phyloP scores from a whole-genome alignment of 1,140 invertebrate genomes.

The Spodoptera frugiperda region DNA sequence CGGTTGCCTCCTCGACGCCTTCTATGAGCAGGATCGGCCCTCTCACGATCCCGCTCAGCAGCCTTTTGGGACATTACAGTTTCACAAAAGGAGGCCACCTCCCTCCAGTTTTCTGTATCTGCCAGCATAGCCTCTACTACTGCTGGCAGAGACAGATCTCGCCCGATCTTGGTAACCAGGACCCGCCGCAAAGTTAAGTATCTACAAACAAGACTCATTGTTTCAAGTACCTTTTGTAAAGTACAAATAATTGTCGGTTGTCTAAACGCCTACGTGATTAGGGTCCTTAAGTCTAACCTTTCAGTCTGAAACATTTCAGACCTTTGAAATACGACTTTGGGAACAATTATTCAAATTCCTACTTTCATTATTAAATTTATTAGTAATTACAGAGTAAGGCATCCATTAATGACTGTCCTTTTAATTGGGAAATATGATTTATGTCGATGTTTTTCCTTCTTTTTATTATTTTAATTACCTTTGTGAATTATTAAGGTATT shows the following conservation, averaged over 20 bases:
- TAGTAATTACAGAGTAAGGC: neutral
- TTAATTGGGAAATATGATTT: neutral
- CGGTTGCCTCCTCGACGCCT: too few relatives aligned
- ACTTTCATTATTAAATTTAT: neutral
- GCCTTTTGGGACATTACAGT: too few relatives aligned
- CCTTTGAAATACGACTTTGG: constrained; percentile 1
- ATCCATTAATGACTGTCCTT: neutral
- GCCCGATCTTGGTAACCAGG: too few relatives aligned
- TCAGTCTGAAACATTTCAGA: neutral
- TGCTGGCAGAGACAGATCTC: too few relatives aligned
- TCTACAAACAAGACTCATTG: neutral
- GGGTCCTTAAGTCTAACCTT: constrained; percentile 1
- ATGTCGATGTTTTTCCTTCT: neutral
- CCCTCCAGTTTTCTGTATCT: too few relatives aligned
- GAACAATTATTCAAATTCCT: constrained; percentile 3
- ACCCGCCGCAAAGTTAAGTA: too few relatives aligned
- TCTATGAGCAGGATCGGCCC: too few relatives aligned
- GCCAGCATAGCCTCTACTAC: too few relatives aligned
- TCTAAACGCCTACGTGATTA: constrained; percentile 6
- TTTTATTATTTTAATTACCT: neutral
- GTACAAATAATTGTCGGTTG: neutral
- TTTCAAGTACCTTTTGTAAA: neutral
- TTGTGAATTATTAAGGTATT: neutral
- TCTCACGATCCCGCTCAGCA: too few relatives aligned
- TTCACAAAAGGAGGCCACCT: too few relatives aligned